Percentiles rank a stretch among this genome's conserved stretches.
These are phyloP conservation scores for Anolis apletophallus DNA, from an alignment of 2,797 vertebrate genomes.

Conservation along the genomic window DNA sequence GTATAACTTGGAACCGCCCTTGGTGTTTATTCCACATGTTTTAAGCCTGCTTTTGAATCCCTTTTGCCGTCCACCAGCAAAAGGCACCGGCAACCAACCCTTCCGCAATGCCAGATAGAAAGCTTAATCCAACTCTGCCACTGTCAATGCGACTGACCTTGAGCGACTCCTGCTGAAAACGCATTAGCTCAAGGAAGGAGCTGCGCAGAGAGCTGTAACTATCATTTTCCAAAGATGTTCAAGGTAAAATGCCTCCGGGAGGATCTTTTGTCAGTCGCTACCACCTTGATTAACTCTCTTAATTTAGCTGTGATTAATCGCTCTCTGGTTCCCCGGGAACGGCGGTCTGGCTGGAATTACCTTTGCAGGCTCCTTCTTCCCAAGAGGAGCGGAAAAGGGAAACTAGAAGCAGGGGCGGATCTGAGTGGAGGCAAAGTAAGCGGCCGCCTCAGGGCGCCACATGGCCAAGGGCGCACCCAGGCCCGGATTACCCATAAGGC, in stretches of 20 bases:
- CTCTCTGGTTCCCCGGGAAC: slow-evolving; percentile 42
- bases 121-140: slow-evolving; percentile 57
- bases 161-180: slow-evolving; percentile 68
- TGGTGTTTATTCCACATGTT: too few species aligned
- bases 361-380: slow-evolving; percentile 35
- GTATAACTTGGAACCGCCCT: too few species aligned
- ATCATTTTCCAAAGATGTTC: slow-evolving; percentile 70
- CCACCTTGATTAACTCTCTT: slow-evolving; percentile 77
- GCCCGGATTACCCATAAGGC: too few species aligned
- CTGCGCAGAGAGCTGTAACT: slow-evolving; percentile 66
- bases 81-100: too few species aligned
- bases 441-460: too few species aligned
- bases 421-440: too few species aligned
- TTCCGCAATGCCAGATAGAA: too few species aligned
- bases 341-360: slow-evolving; percentile 38
- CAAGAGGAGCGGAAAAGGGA: neutral
- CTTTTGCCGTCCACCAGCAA: too few species aligned
- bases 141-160: slow-evolving; percentile 69
- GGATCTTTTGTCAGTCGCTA: slow-evolving; percentile 65
- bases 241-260: slow-evolving; percentile 72
- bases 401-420: too few species aligned
- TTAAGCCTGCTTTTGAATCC: too few species aligned
- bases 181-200: slow-evolving; percentile 61
- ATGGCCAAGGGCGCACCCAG: too few species aligned
- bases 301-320: slow-evolving; percentile 79